These are phyloP conservation scores for Polydesmus complanatus DNA, from an alignment of 2,888 invertebrate species.

Conservation along the genomic window DNA sequence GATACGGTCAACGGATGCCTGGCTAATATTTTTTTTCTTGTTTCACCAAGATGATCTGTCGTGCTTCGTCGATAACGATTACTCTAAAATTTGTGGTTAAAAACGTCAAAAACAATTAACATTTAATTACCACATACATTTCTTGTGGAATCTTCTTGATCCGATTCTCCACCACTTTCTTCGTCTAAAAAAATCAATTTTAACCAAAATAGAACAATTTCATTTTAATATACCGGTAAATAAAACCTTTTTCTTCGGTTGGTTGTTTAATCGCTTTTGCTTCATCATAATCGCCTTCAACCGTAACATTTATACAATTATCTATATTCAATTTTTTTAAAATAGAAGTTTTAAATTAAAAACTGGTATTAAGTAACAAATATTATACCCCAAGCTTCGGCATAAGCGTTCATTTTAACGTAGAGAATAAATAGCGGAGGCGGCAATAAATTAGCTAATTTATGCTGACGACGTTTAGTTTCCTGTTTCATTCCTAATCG, in stretches of 20 bases:
- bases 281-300: slow-evolving; percentile 36
- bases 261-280: slow-evolving; percentile 34
- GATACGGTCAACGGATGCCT: slow-evolving; percentile 58
- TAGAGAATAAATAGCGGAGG: slow-evolving; percentile 72
- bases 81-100: not conserved
- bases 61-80: slow-evolving; percentile 15
- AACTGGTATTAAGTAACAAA: not conserved
- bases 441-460: slow-evolving; percentile 59
- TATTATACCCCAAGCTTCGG: slow-evolving; percentile 53
- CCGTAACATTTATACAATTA: slow-evolving; percentile 32
- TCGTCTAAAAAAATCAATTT: slow-evolving; percentile 24
- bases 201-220: not conserved
- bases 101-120: not conserved
- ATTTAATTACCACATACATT: slow-evolving; percentile 9
- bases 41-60: slow-evolving; percentile 33
- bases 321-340: slow-evolving; percentile 25
- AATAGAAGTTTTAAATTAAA: not conserved
- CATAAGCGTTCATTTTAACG: slow-evolving; percentile 67
- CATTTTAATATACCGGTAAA: not conserved
- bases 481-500: slow-evolving; percentile 67
- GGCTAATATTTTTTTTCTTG: slow-evolving; percentile 48
- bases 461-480: slow-evolving; percentile 60
- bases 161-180: slow-evolving; percentile 34
- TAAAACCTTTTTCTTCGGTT: slow-evolving; percentile 23
- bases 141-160: slow-evolving; percentile 28